These are phyloP conservation scores for Tanypteryx hageni DNA, from an alignment of 2,888 invertebrate genomes.

Conservation along the genomic window DNA sequence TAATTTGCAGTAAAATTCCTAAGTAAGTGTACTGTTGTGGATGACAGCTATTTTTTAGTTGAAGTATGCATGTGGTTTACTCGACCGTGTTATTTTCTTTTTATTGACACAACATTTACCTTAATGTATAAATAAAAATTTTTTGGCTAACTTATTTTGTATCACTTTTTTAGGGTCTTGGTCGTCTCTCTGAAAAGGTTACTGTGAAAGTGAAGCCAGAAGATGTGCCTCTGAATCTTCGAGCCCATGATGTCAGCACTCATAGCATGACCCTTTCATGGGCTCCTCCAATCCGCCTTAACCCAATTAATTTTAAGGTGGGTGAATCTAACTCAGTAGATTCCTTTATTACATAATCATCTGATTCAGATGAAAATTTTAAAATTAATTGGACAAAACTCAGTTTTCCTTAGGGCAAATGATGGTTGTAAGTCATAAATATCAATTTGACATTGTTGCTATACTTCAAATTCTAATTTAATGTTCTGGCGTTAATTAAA, in stretches of 20 bases:
- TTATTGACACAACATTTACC: too few species aligned
- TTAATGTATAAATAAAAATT: too few species aligned
- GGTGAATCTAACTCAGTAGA: conserved; percentile 41
- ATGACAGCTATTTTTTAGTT: too few species aligned
- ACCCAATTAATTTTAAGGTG: conserved; percentile 89
- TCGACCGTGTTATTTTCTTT: too few species aligned
- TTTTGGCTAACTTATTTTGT: neutral
- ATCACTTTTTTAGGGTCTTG: conserved; percentile 79
- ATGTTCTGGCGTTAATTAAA: too few species aligned
- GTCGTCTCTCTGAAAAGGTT: conserved; percentile 91
- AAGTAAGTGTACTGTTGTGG: too few species aligned
- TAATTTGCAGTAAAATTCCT: too few species aligned
- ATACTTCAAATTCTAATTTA: too few species aligned
- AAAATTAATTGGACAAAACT: neutral
- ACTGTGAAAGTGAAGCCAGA: conserved; percentile 94
- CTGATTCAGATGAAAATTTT: neutral
- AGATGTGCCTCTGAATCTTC: conserved; percentile 92
- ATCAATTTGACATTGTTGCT: too few species aligned
- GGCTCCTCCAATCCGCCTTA: conserved; percentile 92
- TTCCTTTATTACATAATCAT: neutral
- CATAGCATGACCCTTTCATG: conserved; percentile 95
- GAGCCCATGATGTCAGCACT: conserved; percentile 93
- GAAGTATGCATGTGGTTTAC: too few species aligned
- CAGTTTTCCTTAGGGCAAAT: neutral
- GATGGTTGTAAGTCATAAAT: too few species aligned